A percentile compares a stretch with the other conserved stretches of the same genome.
Evolutionary conservation across 2,113 vertebrate genomes (phyloP).

Genomic region (Centropristis striata): DNA sequence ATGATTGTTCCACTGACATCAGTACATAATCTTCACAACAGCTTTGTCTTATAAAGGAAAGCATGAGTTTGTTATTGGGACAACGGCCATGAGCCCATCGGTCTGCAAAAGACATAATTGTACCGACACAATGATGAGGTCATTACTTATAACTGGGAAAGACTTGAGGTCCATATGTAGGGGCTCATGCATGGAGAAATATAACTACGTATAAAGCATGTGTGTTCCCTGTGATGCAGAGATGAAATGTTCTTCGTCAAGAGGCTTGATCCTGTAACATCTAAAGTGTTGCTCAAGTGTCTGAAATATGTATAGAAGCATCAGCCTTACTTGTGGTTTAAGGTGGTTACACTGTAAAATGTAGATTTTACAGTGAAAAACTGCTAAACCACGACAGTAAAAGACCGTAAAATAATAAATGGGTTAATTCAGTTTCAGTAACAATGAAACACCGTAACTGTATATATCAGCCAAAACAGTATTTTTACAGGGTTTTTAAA

Average conservation of each 20-base stretch:
- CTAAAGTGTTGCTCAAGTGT: constrained; percentile 1
- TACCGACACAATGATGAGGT: constrained; percentile 70
- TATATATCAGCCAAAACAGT: no score
- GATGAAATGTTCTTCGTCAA: constrained; percentile 11
- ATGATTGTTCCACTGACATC: constrained; percentile 33
- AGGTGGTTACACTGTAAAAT: no score
- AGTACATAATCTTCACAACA: constrained; percentile 17
- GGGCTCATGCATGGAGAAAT: constrained; percentile 39
- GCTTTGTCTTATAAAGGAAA: constrained; percentile 64
- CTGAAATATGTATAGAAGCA: no score
- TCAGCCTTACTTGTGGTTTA: no score
- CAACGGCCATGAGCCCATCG: constrained; percentile 38
- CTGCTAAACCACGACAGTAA: no score
- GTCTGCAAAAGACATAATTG: constrained; percentile 59
- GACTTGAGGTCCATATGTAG: constrained; percentile 71
- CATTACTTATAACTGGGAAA: constrained; percentile 70
- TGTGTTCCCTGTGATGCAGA: constrained; percentile 26
- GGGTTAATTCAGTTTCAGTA: no score
- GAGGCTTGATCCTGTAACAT: neutral
- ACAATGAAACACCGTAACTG: no score
- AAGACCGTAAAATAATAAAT: no score
- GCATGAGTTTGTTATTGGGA: constrained; percentile 55
- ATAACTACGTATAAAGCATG: constrained; percentile 20
- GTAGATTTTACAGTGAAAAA: no score
- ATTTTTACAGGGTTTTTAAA: no score